Evolutionary conservation across 2,113 vertebrate genomes (phyloP).

Genomic region (Entomyzon cyanotis): DNA sequence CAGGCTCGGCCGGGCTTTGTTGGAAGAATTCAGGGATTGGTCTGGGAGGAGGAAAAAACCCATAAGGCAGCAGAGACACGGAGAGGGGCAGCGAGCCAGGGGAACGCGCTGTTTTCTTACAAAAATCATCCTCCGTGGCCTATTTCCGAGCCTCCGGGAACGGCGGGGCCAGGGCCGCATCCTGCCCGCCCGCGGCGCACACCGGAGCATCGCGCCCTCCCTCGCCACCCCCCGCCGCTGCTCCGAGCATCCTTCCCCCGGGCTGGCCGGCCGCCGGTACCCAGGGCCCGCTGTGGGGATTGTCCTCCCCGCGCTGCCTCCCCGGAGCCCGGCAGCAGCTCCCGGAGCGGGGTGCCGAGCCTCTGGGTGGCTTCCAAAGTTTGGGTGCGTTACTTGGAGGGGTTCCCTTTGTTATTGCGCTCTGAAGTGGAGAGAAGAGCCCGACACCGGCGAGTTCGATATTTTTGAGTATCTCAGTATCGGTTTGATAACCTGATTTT

Average conservation of each 20-base stretch:
- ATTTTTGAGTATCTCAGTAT: background rate
- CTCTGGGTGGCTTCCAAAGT: background rate
- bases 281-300: background rate
- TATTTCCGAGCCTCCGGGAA: background rate
- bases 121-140: background rate
- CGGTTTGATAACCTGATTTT: slow-evolving; percentile 29
- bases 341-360: background rate
- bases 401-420: background rate
- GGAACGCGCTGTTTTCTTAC: background rate
- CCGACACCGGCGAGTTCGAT: background rate
- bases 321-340: background rate
- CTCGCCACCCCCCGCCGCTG: background rate
- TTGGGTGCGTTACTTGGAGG: background rate
- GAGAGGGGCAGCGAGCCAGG: background rate
- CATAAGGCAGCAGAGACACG: background rate
- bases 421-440: background rate
- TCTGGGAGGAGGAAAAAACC: background rate
- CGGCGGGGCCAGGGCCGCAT: background rate
- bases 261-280: background rate
- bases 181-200: background rate
- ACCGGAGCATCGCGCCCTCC: background rate
- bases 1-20: slow-evolving; percentile 33
- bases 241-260: background rate
- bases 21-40: slow-evolving; percentile 4
- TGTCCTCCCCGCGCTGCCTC: background rate